Conservation (phyloP, 2,113 vertebrate species). For the Microcebus griseorufus region DNA sequence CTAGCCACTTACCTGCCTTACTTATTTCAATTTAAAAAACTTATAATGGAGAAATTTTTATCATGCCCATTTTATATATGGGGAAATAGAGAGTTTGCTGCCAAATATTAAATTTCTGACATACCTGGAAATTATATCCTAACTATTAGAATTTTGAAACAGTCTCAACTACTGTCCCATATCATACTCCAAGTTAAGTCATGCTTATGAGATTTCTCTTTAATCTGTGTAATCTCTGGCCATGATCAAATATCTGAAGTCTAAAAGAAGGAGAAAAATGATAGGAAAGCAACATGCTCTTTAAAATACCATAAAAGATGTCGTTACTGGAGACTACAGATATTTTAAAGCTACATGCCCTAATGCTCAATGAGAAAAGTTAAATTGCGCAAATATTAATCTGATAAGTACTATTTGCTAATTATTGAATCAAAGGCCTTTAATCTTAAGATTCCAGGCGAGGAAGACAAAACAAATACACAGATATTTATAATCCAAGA, state of each 20-base stretch:
- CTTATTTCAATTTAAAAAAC: background rate
- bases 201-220: background rate
- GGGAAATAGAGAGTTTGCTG: fast-evolving
- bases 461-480: background rate
- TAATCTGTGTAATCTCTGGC: background rate
- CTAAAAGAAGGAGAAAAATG: too few relatives aligned
- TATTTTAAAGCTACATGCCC: background rate
- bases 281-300: too few relatives aligned
- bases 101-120: background rate
- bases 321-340: background rate
- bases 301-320: background rate
- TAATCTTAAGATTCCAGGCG: background rate
- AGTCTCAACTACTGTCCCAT: background rate
- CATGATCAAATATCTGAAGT: background rate
- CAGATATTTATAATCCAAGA: background rate
- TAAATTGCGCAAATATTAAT: background rate
- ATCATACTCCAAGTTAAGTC: background rate
- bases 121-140: background rate
- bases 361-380: background rate
- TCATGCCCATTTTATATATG: background rate
- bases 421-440: background rate
- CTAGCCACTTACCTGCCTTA: background rate
- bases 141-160: background rate
- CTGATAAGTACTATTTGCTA: background rate
- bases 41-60: background rate